Conservation (phyloP, 2,888 invertebrate genomes). For the Odontothrips loti region DNA sequence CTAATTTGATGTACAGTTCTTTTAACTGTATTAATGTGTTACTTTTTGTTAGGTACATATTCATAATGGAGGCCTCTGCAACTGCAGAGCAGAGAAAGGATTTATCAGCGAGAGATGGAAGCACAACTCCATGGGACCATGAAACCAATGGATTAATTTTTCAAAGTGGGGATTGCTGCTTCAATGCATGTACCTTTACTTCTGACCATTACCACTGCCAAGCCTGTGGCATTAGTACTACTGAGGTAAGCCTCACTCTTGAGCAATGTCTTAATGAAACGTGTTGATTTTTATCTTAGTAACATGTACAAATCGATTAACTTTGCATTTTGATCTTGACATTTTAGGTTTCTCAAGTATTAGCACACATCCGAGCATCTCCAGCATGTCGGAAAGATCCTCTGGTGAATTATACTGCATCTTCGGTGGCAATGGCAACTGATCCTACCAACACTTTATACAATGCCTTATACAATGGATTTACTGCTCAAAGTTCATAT, state of each 20-base stretch:
- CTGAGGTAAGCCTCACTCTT: neutral
- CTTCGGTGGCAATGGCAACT: neutral
- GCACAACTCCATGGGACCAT: neutral
- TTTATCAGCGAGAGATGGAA: neutral
- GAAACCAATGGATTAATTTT: neutral
- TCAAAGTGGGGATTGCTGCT: neutral
- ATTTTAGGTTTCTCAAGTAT: neutral
- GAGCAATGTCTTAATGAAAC: neutral
- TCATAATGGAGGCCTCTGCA: neutral
- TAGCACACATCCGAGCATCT: neutral
- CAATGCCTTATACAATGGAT: conserved; percentile 7
- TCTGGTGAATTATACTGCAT: neutral
- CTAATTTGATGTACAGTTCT: neutral
- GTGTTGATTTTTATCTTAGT: neutral
- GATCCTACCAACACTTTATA: neutral
- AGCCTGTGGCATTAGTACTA: neutral
- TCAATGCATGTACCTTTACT: neutral
- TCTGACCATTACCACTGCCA: conserved; percentile 6
- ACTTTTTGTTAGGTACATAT: neutral
- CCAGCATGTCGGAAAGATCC: neutral
- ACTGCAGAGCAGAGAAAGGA: neutral
- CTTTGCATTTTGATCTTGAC: neutral
- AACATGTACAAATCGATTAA: neutral
- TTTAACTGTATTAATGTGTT: neutral
- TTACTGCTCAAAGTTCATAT: neutral